Evolutionary conservation across 2,797 vertebrate species (phyloP), one percentile per base, ranked within the genome.

Genomic region (Somateria mollissima): DNA sequence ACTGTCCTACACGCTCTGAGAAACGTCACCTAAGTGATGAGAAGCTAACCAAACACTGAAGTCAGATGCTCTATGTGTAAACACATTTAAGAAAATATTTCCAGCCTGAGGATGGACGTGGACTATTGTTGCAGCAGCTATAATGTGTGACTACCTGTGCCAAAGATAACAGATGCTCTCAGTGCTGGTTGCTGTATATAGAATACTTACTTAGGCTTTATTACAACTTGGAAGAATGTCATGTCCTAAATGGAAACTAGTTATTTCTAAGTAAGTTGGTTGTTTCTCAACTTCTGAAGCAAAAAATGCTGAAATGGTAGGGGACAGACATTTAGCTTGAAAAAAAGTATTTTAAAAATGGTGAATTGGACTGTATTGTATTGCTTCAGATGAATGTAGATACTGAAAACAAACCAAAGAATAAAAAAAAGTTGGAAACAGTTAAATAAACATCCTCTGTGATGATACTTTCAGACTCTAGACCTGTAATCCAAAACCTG

Each of bases 401-500:
- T 41, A 21, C 51, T 56, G 51, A 72, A 96, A 93, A 87, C 75
- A 91, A 94, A 92, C 39, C n/a, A 85, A 92, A 89, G 41, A 87
- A 72, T n/a, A 7, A 45, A 39, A 74, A 64, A 41, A 41, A 45
- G 25, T 13, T 91, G 70, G 94, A 78, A 94, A 58, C 51, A 47
- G 45, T 73, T 54, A 83, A 78, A 90, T 85, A 95, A 94, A 95
- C 87, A 95, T 95, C 77, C 83, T 96, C 70, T 53, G 32, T 51
- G 80, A 78, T 94, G 94, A 20, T 77, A 90, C 90, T 95, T 95
- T 88, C 94, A 96, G 94, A 78, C 85, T 86, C 57, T 56, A 73
- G 36, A 45, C 57, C 79, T 32, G 8, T 69, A 90, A 79, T 81
- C 30, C 58, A 66, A 88, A 72, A 79, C 75, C 83, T 76, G 85